Evolutionary conservation across 2,113 vertebrate species (phyloP), one percentile per base, ranked within the genome.

Genomic region (Sylvicapra grimmia): DNA sequence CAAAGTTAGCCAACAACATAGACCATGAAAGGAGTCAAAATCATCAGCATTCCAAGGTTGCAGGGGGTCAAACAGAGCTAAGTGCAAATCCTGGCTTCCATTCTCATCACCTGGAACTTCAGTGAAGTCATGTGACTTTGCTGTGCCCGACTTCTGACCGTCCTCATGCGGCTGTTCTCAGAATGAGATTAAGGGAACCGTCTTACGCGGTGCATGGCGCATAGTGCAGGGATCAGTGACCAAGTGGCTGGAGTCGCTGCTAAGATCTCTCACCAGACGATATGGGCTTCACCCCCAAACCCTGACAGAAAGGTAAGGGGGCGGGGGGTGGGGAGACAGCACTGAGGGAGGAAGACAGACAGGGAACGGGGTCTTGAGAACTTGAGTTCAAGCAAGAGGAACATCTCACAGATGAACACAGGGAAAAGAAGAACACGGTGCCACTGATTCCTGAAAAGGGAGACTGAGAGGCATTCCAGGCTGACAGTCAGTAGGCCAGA

Each of bases 131-230:
- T 5, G 14, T 95, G 51, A 85, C 19, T 33, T 86, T 33, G 25
- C 14, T 2, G 27, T 27, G 23, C 58, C 82, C 59, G 27, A 77
- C 36, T 95, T 88, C 56, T 40, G 84, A 7, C 13, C 25, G 16
- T 54, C 44, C 47, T 36, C 31, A 5, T 2, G 8, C 3, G 4
- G 58, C 25, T 33, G 19, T 72, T 92, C 9, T 33, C 31, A 87
- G 79, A 44, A 49, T 25, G 44, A 63, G 49, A 54, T 49, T 53
- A 56, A 82, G 72, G n/a, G 25, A 31, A n/a, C 14, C 23, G 13
- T 13, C 47, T 33, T 21, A 3, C 0, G n/a, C 40, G 40, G 31
- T 23, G 29, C 33, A 33, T 49, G 54, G 49, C 3, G 16, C 5
- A 3, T 1, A 56, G 47, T 25, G 29, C 5, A 12, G 25, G 33